Conservation (phyloP, 2,888 invertebrate species). For the Exephanes ischioxanthus region DNA sequence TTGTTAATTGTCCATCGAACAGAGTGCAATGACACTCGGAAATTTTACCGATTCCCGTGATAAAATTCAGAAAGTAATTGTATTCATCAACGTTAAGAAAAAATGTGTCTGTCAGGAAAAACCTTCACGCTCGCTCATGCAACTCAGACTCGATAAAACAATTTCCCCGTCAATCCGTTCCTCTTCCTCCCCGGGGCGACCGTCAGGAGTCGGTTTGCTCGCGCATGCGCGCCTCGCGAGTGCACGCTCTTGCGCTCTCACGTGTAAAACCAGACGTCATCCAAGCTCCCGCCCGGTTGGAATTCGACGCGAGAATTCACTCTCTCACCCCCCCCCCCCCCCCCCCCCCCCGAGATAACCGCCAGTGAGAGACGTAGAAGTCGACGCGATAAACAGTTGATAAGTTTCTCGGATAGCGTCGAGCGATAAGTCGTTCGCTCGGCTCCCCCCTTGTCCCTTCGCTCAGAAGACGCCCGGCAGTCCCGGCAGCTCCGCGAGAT, state of each 20-base stretch:
- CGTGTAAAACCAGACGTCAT: constrained; percentile 23
- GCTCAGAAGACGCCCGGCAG: not conserved
- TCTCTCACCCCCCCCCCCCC: constrained; percentile 44
- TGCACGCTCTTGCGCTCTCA: not conserved
- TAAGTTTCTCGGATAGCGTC: constrained; percentile 61
- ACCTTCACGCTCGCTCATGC: not conserved
- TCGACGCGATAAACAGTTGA: constrained; percentile 59
- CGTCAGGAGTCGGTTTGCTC: constrained; percentile 17
- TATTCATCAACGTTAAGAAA: not conserved
- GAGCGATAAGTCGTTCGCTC: constrained; percentile 46
- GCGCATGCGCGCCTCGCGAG: not conserved
- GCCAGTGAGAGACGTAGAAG: constrained; percentile 19
- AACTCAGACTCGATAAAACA: constrained; percentile 25
- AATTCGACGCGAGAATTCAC: constrained; percentile 34
- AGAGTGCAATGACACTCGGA: too few relatives aligned
- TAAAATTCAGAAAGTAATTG: not conserved
- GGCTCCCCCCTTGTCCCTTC: not conserved
- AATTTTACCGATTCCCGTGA: too few relatives aligned
- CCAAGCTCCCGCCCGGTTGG: not conserved
- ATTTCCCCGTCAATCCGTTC: not conserved
- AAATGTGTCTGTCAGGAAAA: not conserved
- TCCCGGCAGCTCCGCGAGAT: not conserved
- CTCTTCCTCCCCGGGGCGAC: constrained; percentile 5
- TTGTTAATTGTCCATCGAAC: too few relatives aligned
- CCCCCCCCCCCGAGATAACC: constrained; percentile 54